Evolutionary conservation across 2,888 invertebrate species (phyloP).

Genomic region (Nomada ferruginata): DNA sequence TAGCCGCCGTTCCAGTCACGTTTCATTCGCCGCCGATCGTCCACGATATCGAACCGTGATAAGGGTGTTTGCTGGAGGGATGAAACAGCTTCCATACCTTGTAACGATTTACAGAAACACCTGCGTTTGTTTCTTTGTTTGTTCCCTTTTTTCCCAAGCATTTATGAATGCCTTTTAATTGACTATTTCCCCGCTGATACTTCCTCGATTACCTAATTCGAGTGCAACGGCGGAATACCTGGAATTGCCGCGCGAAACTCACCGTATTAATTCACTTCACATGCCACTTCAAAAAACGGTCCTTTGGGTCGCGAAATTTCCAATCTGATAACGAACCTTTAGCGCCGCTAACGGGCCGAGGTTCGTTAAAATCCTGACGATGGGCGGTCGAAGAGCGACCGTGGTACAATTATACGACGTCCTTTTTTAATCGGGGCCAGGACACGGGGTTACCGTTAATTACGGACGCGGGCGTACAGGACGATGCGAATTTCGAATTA

Average conservation of each 20-base stretch:
- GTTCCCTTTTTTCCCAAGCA: too few species aligned
- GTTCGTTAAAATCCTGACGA: constrained; percentile 59
- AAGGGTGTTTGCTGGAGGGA: constrained; percentile 25
- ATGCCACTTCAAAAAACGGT: too few species aligned
- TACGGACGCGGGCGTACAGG: constrained; percentile 69
- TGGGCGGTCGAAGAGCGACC: constrained; percentile 16
- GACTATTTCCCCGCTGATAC: too few species aligned
- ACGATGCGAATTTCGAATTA: constrained; percentile 77
- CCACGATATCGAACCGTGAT: constrained; percentile 52
- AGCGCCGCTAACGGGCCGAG: constrained; percentile 37
- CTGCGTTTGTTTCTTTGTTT: too few species aligned
- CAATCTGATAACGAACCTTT: constrained; percentile 55
- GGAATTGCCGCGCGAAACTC: neutral
- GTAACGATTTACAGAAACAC: neutral
- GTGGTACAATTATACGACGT: constrained; percentile 61
- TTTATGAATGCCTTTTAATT: too few species aligned
- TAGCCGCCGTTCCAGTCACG: constrained; percentile 51
- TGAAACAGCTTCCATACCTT: constrained; percentile 1
- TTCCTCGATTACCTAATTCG: neutral
- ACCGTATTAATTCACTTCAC: neutral
- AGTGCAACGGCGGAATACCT: neutral
- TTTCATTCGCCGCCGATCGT: constrained; percentile 59
- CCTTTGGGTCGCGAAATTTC: constrained; percentile 37
- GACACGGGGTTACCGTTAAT: constrained; percentile 74
- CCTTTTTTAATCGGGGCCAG: constrained; percentile 67